Evolutionary conservation across 2,797 vertebrate genomes (phyloP).

Genomic region (Bufotes viridis): DNA sequence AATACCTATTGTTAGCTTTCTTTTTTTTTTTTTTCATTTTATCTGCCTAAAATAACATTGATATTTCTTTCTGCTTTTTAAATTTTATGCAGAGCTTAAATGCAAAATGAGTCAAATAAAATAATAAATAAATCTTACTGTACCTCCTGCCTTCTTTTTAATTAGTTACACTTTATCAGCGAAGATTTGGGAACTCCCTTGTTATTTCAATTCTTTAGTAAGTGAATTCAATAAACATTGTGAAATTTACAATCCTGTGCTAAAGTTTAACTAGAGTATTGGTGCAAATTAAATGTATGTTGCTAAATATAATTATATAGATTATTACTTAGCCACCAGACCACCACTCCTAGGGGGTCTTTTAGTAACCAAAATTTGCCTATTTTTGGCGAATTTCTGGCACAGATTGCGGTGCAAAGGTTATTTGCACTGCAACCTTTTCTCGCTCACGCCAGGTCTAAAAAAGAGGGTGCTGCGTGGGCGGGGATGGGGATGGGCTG

Average conservation of each 20-base stretch:
- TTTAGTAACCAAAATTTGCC: too few relatives aligned
- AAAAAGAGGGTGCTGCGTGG: too few relatives aligned
- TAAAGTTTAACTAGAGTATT: neutral
- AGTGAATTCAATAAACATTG: constrained; percentile 43
- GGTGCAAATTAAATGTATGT: neutral
- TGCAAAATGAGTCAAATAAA: constrained; percentile 48
- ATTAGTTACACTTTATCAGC: constrained; percentile 52
- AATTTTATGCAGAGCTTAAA: constrained; percentile 13
- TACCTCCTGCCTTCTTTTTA: constrained; percentile 53
- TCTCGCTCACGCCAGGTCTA: too few relatives aligned
- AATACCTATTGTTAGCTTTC: constrained; percentile 29
- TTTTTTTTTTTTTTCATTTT: neutral
- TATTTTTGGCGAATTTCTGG: too few relatives aligned
- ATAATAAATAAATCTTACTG: constrained; percentile 25
- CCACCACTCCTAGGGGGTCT: too few relatives aligned
- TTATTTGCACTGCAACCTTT: too few relatives aligned
- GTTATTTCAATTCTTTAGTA: constrained; percentile 14
- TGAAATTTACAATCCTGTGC: neutral
- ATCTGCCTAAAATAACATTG: constrained; percentile 27
- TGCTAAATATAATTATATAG: neutral
- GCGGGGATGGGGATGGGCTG: too few relatives aligned
- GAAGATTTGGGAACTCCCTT: constrained; percentile 34
- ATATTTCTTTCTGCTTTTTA: constrained; percentile 29
- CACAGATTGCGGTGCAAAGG: too few relatives aligned
- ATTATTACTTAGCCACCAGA: too few relatives aligned